A percentile compares a stretch with the other conserved stretches of the same genome.
Evolutionary conservation across 2,797 vertebrate genomes (phyloP).

Genomic region (Miichthys miiuy): DNA sequence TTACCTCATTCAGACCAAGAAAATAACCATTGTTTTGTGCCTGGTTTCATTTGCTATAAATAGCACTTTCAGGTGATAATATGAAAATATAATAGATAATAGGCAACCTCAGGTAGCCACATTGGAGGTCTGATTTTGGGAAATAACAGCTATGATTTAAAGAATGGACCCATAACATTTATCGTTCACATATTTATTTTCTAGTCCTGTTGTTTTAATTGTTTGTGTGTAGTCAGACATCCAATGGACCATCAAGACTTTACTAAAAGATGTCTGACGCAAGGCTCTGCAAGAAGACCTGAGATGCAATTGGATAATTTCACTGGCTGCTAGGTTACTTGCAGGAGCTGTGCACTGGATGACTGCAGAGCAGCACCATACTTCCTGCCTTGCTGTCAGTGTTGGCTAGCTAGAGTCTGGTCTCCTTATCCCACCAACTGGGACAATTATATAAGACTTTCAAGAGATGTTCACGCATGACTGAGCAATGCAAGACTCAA

Average conservation of each 20-base stretch:
- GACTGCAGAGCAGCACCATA: conserved; percentile 46
- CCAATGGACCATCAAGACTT: neutral
- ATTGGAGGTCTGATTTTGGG: neutral
- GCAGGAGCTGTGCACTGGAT: conserved; percentile 42
- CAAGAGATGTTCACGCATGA: conserved; percentile 78
- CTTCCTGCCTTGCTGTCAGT: conserved; percentile 54
- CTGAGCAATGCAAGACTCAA: conserved; percentile 74
- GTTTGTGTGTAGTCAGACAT: neutral
- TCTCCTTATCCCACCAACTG: conserved; percentile 74
- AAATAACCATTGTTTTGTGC: neutral
- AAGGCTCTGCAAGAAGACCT: conserved; percentile 12
- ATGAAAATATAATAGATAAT: neutral
- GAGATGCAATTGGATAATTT: conserved; percentile 42
- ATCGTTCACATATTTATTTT: neutral
- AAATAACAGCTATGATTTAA: neutral
- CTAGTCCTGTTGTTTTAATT: neutral
- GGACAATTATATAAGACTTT: conserved; percentile 87
- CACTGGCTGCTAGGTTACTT: conserved; percentile 44
- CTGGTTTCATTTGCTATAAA: neutral
- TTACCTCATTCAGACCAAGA: neutral
- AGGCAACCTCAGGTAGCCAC: neutral
- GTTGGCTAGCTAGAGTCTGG: conserved; percentile 52
- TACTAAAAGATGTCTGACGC: conserved; percentile 19
- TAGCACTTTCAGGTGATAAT: neutral
- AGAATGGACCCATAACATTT: neutral